Percentiles rank a stretch among this genome's conserved stretches.
These are phyloP conservation scores for Pomacea maculata DNA, from an alignment of 1,140 invertebrate species.

Conservation along the genomic window DNA sequence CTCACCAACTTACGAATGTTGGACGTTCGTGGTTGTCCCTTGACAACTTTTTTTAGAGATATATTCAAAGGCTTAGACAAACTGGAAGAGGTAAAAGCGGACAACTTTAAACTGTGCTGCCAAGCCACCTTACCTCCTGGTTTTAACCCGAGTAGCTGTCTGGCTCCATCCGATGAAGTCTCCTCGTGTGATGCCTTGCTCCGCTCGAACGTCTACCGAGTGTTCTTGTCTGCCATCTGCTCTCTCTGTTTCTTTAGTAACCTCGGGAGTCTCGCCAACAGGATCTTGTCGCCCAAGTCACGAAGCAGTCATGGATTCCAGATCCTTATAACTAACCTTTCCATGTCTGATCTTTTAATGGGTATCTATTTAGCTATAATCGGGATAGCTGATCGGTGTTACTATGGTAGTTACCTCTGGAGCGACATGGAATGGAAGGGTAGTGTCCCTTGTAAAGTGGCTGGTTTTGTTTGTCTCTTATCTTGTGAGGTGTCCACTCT, in stretches of 20 bases:
- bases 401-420: conserved; percentile 42
- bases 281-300: conserved; percentile 6
- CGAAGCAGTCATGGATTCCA: conserved; percentile 28
- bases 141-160: conserved; percentile 24
- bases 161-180: conserved; percentile 28
- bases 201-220: conserved; percentile 17
- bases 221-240: conserved; percentile 31
- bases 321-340: conserved; percentile 40
- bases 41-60: conserved; percentile 11
- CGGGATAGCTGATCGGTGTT: conserved; percentile 46
- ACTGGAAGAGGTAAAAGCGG: conserved; percentile 24
- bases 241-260: conserved; percentile 32
- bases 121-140: not conserved
- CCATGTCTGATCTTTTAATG: conserved; percentile 49
- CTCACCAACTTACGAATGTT: conserved; percentile 30
- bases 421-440: conserved; percentile 41
- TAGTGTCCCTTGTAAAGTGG: conserved; percentile 38
- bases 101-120: conserved; percentile 37
- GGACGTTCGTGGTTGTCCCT: conserved; percentile 19
- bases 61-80: conserved; percentile 27
- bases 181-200: conserved; percentile 39
- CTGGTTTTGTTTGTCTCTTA: conserved; percentile 45
- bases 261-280: conserved; percentile 27
- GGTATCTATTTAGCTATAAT: conserved; percentile 55
- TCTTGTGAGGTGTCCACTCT: conserved; percentile 45